A percentile compares a stretch with the other conserved stretches of the same genome.
Conservation (phyloP, 1,140 invertebrate genomes). For the Ctenoplectra terminalis region DNA sequence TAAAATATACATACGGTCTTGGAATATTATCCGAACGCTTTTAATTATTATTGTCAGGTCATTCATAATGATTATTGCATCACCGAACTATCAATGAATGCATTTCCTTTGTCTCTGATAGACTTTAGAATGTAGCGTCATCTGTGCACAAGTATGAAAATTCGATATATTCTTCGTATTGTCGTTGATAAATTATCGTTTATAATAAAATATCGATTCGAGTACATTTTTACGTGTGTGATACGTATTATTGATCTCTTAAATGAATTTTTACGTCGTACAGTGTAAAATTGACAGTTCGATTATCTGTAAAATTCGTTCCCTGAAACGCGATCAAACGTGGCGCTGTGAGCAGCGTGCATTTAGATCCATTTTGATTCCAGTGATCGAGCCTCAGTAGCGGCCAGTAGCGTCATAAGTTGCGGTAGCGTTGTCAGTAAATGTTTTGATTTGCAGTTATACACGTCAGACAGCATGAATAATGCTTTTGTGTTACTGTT, state of each 20-base stretch:
- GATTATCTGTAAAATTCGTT: background rate
- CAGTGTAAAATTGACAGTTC: background rate
- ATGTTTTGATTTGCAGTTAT: slow-evolving; percentile 22
- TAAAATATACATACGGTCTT: background rate
- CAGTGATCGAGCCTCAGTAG: slow-evolving; percentile 35
- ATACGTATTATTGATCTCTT: background rate
- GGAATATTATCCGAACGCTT: background rate
- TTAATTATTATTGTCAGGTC: background rate
- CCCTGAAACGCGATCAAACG: background rate
- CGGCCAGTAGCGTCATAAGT: slow-evolving; percentile 38
- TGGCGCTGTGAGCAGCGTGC: slow-evolving; percentile 14
- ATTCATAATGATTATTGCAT: background rate
- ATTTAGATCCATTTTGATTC: slow-evolving; percentile 36
- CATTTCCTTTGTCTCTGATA: background rate
- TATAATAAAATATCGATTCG: background rate
- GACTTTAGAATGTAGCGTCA: background rate
- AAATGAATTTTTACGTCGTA: background rate
- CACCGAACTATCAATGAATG: background rate
- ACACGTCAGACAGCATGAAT: slow-evolving; percentile 52
- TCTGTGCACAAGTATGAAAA: background rate
- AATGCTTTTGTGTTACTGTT: slow-evolving; percentile 46
- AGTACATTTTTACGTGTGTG: background rate
- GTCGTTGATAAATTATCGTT: background rate
- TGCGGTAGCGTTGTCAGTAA: slow-evolving; percentile 1
- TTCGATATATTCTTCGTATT: background rate